Conservation (phyloP, 2,797 vertebrate genomes). For the Tinamus major region DNA sequence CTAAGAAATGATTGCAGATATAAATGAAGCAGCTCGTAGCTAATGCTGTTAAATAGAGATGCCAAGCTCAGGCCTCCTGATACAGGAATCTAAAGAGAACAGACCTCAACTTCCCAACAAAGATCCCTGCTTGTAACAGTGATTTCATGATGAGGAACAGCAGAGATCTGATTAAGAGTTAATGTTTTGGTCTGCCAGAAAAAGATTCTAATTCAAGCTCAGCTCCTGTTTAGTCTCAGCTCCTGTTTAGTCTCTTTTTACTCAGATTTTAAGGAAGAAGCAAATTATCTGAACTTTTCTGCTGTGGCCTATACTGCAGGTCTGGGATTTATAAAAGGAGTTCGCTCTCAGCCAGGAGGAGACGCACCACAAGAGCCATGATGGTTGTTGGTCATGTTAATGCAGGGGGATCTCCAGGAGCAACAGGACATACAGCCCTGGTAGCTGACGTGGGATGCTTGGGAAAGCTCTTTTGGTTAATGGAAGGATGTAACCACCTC, state of each 20-base stretch:
- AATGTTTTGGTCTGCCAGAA: background rate
- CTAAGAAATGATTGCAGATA: background rate
- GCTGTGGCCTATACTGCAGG: background rate
- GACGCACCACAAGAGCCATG: rapidly evolving
- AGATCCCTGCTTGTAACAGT: background rate
- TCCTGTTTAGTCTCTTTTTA: background rate
- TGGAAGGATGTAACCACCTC: background rate
- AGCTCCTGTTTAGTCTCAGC: constrained; percentile 5
- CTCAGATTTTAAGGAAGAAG: background rate
- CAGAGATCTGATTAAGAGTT: background rate
- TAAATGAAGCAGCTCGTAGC: background rate
- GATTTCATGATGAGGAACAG: background rate
- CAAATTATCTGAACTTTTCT: background rate
- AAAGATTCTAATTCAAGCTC: constrained; percentile 35
- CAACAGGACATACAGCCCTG: background rate
- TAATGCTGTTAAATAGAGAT: background rate
- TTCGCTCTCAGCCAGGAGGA: rapidly evolving
- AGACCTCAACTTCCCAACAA: background rate
- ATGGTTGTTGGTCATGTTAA: background rate
- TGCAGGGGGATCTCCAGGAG: rapidly evolving
- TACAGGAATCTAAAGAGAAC: background rate
- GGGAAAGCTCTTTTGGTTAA: background rate
- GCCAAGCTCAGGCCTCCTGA: background rate
- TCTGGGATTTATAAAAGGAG: background rate
- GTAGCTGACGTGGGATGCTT: too few species aligned